Evolutionary conservation across 2,797 vertebrate genomes (phyloP), one percentile per base, ranked within the genome.

Genomic region (Protonibea diacanthus): DNA sequence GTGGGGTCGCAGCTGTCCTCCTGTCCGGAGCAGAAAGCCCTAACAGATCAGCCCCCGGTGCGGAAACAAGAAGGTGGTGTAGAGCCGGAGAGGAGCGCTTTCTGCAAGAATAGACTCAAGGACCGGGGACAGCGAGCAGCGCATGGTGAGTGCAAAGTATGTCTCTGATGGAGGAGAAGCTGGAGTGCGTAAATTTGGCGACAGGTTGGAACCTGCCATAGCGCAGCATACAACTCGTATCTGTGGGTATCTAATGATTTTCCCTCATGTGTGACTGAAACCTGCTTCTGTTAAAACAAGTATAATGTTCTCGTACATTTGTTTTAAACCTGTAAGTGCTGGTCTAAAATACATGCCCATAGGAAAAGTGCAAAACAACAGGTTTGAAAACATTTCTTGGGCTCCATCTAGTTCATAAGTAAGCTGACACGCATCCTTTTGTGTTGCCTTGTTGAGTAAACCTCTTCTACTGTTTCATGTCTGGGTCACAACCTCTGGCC

Each of bases 1-100:
- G 92, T 74, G 91, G 77, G 84, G 73, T 86, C 70, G 84, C 70
- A 47, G 71, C 71, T 60, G 56, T 25, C n/a, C 59, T 67, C 53
- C 70, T 23, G 70, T 55, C 33, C 12, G 65, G 3, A 47, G 64
- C 62, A 20, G 45, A 64, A 11, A 44, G n/a, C 55, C 11, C n/a
- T 33, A 3, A 64, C 0, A 29, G 51, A 57, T 60, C 77, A 44
- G 21, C 4, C 63, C 33, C 3, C 66, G 44, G 71, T 12, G 21
- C 62, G 51, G 60, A 68, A 59, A 20, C 76, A 0, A 10, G 18
- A 60, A 67, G 69, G 29, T 11, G 61, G 55, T 0, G 29, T 0
- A 15, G 29, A 63, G 9, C 21, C 44, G 1, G 27, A 10, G 49
- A 59, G 29, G 71, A 71, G 9, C 3, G 44, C 21, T 27, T 14